These are phyloP conservation scores for Heteromurus nitidus DNA, from an alignment of 2,888 invertebrate species.

Conservation along the genomic window DNA sequence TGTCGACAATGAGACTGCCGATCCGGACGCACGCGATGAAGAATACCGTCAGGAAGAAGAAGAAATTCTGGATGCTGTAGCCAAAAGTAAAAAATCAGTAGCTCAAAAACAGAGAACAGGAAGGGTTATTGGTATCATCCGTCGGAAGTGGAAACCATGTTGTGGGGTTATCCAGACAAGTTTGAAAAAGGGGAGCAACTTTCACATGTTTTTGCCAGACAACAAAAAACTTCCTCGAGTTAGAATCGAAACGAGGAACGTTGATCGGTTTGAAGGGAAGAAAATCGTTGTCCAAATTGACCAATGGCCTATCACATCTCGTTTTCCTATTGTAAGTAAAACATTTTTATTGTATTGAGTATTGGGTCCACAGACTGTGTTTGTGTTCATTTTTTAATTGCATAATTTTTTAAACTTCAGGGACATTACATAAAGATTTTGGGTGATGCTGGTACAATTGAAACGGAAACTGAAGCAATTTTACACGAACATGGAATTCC, in stretches of 20 bases:
- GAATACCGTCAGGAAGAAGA: conserved; percentile 70
- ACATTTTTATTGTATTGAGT: background rate
- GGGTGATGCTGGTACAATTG: conserved; percentile 93
- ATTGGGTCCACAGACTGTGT: background rate
- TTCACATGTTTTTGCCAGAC: conserved; percentile 95
- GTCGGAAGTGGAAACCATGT: conserved; percentile 97
- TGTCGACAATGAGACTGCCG: conserved; percentile 79
- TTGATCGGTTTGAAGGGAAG: conserved; percentile 86
- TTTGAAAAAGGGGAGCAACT: conserved; percentile 80
- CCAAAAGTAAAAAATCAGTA: conserved; percentile 67
- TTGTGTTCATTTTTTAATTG: conserved; percentile 30
- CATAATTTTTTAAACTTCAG: conserved; percentile 74
- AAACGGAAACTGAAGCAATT: conserved; percentile 97
- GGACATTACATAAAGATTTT: conserved; percentile 97
- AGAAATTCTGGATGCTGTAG: conserved; percentile 73
- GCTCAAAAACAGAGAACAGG: conserved; percentile 81
- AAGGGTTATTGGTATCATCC: conserved; percentile 93
- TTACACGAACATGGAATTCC: conserved; percentile 97
- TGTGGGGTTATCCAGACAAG: conserved; percentile 94
- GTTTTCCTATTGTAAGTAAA: conserved; percentile 86
- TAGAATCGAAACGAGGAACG: conserved; percentile 95
- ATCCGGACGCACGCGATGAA: conserved; percentile 77
- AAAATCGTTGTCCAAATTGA: conserved; percentile 97
- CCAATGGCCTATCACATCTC: conserved; percentile 94
- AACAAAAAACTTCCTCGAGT: conserved; percentile 96